Percentiles rank a stretch among this genome's conserved stretches.
phyloP scores from a whole-genome alignment of 2,888 invertebrate genomes.

The Pseudococcus jackbeardsleyi region DNA sequence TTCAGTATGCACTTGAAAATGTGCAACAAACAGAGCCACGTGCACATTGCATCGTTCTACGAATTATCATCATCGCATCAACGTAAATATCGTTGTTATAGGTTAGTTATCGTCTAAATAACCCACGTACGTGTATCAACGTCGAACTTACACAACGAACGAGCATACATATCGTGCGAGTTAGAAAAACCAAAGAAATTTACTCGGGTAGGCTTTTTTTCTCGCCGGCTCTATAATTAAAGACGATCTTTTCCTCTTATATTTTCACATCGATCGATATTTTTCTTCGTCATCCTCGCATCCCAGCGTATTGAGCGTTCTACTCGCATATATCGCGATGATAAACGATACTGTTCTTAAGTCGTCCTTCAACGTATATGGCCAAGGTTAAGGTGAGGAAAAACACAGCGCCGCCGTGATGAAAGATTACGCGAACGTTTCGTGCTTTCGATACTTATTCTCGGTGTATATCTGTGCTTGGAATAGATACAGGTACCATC shows the following conservation, averaged over 20 bases:
- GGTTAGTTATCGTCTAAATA: not conserved
- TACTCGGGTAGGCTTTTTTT: not conserved
- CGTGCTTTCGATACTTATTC: not conserved
- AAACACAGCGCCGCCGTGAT: not conserved
- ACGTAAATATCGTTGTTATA: not conserved
- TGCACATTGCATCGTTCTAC: not conserved
- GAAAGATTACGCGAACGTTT: not conserved
- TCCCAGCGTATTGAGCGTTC: not conserved
- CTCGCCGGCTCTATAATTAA: not conserved
- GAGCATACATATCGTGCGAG: too few species aligned
- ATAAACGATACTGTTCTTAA: not conserved
- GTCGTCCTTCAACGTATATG: slow-evolving; percentile 8
- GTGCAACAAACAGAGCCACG: not conserved
- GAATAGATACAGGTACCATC: not conserved
- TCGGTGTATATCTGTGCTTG: not conserved
- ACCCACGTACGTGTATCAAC: not conserved
- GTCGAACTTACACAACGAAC: not conserved
- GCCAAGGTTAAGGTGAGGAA: slow-evolving; percentile 16
- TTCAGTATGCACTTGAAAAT: not conserved
- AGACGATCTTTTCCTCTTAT: too few species aligned
- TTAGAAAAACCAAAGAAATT: not conserved
- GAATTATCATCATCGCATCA: slow-evolving; percentile 12
- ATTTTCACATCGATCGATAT: not conserved
- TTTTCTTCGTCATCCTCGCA: not conserved
- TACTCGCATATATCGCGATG: not conserved